Base-by-base conservation (phyloP, 2,888 invertebrate genomes). In the Imbricaverruca yamaguchii region DNA sequence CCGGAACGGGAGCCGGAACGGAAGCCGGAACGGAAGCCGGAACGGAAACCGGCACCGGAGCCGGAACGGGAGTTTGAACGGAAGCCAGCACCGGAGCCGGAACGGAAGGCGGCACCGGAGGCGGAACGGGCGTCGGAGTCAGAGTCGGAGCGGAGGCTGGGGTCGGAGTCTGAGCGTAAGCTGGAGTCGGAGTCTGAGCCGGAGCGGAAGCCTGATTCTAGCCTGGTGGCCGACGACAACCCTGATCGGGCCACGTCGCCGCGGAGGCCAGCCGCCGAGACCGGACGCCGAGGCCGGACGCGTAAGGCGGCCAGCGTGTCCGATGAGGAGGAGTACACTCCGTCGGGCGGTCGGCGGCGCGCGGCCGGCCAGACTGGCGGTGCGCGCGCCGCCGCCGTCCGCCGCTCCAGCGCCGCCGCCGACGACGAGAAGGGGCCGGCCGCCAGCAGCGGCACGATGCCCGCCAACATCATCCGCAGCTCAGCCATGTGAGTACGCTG, bases 321-420 rank as follows among this genome's bases (percentile, higher is more conserved):
- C 1, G 74, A 74, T 18, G 74, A 74, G 74, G 69, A 69, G 39
- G 74, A 74, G 74, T 74, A 74, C 74, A 74, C 74, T 21, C 74
- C 74, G 74, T 55, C 74, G 11, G 74, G 74, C 18, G 74, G 74
- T 4, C 74, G 74, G 21, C 15, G 21, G 55, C 15, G 15, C 18
- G 74, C 55, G 55, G 21, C 74, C 18, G 74, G 21, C 18, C 12
- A 13, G 59, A 4, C 39, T 39, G 74, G 21, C 8, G 21, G 55
- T 9, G 55, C 18, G 74, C 74, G 74, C 21, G 65, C 65, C 65
- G 15, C 74, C 15, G 74, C 53, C 74, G 55, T 53, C 21, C 53
- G 53, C 55, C 74, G 74, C 53, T 9, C 21, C 74, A 74, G 74
- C 74, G 55, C 21, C 53, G 74, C 74, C n/a, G 39, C 25, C 39